These are phyloP conservation scores for Nannoperca obscura DNA, from an alignment of 2,797 vertebrate genomes.

Conservation along the genomic window DNA sequence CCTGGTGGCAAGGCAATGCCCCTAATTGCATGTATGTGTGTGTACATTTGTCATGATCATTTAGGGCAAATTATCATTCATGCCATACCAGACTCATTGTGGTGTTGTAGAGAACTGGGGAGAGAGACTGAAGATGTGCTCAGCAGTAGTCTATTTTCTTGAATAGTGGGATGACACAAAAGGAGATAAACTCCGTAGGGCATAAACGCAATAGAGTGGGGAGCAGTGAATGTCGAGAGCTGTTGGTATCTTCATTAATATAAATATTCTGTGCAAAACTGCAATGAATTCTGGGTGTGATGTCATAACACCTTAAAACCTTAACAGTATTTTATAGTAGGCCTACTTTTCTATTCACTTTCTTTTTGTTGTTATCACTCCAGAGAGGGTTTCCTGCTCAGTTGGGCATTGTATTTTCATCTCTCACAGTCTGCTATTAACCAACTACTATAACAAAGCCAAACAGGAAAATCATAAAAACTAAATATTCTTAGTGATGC, in stretches of 20 bases:
- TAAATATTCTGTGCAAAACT: constrained; percentile 69
- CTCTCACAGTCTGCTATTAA: constrained; percentile 26
- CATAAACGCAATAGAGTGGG: constrained; percentile 65
- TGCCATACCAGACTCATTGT: constrained; percentile 38
- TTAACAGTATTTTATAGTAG: constrained; percentile 42
- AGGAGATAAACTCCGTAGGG: constrained; percentile 76
- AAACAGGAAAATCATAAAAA: constrained; percentile 30
- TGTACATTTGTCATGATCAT: constrained; percentile 50
- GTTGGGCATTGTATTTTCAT: constrained; percentile 20
- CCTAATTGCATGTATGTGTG: constrained; percentile 13
- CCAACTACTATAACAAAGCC: constrained; percentile 44
- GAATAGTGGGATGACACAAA: constrained; percentile 73
- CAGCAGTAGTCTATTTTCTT: constrained; percentile 75
- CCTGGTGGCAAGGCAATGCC: constrained; percentile 19
- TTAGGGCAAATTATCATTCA: constrained; percentile 51
- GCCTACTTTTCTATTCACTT: constrained; percentile 45
- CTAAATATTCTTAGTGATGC: constrained; percentile 36
- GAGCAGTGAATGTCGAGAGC: constrained; percentile 60
- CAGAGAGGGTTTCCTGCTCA: constrained; percentile 35
- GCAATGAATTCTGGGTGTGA: constrained; percentile 66
- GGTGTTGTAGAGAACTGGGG: constrained; percentile 32
- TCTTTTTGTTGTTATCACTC: constrained; percentile 34
- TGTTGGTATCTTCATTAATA: constrained; percentile 73
- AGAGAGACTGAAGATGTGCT: constrained; percentile 60
- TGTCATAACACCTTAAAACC: constrained; percentile 64